Evolutionary conservation across 2,797 vertebrate species (phyloP).

Genomic region (Monodelphis domestica): DNA sequence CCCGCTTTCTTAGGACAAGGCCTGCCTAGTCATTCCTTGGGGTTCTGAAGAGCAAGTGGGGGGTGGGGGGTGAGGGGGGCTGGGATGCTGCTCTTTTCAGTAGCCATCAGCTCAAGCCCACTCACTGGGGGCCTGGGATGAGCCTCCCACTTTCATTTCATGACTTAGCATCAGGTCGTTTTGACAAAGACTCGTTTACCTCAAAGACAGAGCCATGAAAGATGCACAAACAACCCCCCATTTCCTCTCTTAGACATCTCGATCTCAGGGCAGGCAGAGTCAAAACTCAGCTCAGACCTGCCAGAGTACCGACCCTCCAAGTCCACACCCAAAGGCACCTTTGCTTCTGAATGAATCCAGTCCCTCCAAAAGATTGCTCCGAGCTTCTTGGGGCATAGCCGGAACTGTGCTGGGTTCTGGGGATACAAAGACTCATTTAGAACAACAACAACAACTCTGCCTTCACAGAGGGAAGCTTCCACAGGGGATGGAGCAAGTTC

Average conservation of each 20-base stretch:
- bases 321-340: accelerated
- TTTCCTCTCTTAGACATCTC: neutral
- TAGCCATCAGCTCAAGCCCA: neutral
- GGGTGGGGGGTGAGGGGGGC: too few species aligned
- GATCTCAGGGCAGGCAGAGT: neutral
- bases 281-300: neutral
- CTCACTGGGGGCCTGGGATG: neutral
- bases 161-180: neutral
- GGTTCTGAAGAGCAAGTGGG: neutral
- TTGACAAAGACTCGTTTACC: neutral
- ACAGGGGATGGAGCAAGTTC: too few species aligned
- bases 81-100: neutral
- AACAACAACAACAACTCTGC: too few species aligned
- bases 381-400: neutral
- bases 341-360: neutral
- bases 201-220: neutral
- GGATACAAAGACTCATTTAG: too few species aligned
- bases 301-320: neutral
- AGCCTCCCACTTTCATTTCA: neutral
- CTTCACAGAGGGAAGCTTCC: too few species aligned
- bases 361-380: neutral
- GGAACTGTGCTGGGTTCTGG: too few species aligned
- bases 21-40: neutral
- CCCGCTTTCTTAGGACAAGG: neutral
- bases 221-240: neutral